phyloP scores from a whole-genome alignment of 35 echinoderm and acorn worm species.

The Acanthaster planci region DNA sequence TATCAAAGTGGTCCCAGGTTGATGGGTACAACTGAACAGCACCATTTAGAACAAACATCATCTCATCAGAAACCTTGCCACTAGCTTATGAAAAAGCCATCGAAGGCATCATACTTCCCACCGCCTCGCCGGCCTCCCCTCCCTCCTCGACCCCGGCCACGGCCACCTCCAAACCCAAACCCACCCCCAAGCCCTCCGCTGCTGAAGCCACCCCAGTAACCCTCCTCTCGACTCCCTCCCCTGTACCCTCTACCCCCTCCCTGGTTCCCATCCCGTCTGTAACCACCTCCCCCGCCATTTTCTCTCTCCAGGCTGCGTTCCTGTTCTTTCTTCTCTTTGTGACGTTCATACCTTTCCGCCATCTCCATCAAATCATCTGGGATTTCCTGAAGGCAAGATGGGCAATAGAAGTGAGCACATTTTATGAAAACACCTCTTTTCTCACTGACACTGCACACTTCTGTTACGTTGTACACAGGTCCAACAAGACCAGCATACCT shows the following conservation, averaged over 20 bases:
- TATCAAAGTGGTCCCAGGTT: no score
- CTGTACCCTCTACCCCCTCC: conserved; percentile 12
- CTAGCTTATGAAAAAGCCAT: background rate
- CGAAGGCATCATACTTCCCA: background rate
- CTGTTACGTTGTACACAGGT: background rate
- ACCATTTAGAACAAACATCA: background rate
- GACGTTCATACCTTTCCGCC: conserved; percentile 41
- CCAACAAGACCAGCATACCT: background rate
- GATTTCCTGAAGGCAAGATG: conserved; percentile 34
- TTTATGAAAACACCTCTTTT: background rate
- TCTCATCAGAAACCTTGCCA: background rate
- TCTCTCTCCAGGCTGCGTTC: background rate
- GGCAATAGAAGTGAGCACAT: background rate
- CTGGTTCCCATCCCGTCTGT: background rate
- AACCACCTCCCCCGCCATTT: conserved; percentile 1
- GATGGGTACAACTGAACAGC: no score
- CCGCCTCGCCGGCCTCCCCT: conserved; percentile 26
- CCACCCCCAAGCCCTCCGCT: background rate
- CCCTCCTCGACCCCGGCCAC: conserved; percentile 28
- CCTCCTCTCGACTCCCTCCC: background rate
- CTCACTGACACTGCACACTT: background rate
- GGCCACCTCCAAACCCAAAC: conserved; percentile 32
- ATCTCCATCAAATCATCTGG: conserved; percentile 58
- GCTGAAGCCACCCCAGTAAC: background rate
- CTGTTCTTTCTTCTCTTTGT: conserved; percentile 33